Conservation (phyloP, 2,888 invertebrate genomes). For the Cynaeus angustus region DNA sequence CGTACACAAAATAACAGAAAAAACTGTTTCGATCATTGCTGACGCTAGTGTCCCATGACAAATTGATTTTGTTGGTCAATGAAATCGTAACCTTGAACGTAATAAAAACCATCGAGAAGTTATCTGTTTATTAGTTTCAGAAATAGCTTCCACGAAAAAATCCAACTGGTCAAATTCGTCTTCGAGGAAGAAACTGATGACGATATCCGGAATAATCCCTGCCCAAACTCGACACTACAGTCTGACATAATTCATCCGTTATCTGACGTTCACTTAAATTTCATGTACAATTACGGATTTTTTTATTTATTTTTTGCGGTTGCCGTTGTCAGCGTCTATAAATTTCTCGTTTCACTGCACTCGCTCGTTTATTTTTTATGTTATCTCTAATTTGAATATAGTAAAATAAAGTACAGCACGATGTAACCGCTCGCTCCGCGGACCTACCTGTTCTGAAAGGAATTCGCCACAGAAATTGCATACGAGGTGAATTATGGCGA, state of each 20-base stretch:
- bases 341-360: constrained; percentile 49
- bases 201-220: constrained; percentile 29
- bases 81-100: constrained; percentile 40
- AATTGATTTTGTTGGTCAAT: constrained; percentile 53
- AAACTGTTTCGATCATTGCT: constrained; percentile 34
- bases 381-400: constrained; percentile 51
- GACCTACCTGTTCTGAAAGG: constrained; percentile 56
- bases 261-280: constrained; percentile 40
- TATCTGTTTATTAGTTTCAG: constrained; percentile 15
- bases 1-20: constrained; percentile 10
- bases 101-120: constrained; percentile 30
- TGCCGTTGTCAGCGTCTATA: constrained; percentile 50
- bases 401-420: constrained; percentile 50
- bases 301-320: constrained; percentile 38
- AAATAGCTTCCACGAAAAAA: neutral
- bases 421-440: constrained; percentile 43
- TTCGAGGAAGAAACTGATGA: constrained; percentile 25
- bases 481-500: constrained; percentile 57
- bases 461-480: constrained; percentile 58
- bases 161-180: neutral
- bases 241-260: constrained; percentile 33
- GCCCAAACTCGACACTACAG: constrained; percentile 23
- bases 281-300: constrained; percentile 36
- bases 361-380: constrained; percentile 38
- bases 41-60: constrained; percentile 52